phyloP scores from a whole-genome alignment of 2,888 invertebrate genomes.

The Agrotis ipsilon region DNA sequence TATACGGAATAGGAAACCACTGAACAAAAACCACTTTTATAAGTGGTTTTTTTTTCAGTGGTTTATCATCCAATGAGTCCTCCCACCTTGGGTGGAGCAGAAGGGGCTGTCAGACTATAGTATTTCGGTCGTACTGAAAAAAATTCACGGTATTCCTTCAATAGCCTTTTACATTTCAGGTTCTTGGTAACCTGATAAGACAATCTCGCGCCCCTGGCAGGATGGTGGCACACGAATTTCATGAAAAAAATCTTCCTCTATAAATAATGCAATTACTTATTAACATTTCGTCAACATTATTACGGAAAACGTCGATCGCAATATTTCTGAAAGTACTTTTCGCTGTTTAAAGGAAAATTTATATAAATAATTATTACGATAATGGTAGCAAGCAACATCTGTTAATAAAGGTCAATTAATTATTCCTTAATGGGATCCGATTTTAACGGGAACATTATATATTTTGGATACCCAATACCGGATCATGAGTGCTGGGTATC shows the following conservation, averaged over 20 bases:
- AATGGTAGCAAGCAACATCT: constrained; percentile 53
- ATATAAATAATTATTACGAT: constrained; percentile 46
- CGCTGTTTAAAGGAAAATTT: constrained; percentile 44
- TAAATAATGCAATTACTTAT: background rate
- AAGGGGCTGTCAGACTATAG: no score
- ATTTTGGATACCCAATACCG: constrained; percentile 45
- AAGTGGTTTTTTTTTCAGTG: no score
- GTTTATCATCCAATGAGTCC: no score
- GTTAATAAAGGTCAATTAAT: constrained; percentile 61
- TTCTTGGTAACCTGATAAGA: no score
- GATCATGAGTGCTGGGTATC: constrained; percentile 20
- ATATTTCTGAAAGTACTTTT: constrained; percentile 25
- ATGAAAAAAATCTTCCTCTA: background rate
- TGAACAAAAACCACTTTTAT: no score
- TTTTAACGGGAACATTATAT: constrained; percentile 50
- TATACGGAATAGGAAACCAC: no score
- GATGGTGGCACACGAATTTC: no score
- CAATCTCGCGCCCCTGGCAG: no score
- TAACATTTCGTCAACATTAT: background rate
- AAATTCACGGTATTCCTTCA: no score
- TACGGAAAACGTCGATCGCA: background rate
- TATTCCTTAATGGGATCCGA: constrained; percentile 53
- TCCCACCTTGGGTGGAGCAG: no score
- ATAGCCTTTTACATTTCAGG: no score
- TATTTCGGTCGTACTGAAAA: no score